Evolutionary conservation across 2,797 vertebrate genomes (phyloP).

Genomic region (Myotis myotis): DNA sequence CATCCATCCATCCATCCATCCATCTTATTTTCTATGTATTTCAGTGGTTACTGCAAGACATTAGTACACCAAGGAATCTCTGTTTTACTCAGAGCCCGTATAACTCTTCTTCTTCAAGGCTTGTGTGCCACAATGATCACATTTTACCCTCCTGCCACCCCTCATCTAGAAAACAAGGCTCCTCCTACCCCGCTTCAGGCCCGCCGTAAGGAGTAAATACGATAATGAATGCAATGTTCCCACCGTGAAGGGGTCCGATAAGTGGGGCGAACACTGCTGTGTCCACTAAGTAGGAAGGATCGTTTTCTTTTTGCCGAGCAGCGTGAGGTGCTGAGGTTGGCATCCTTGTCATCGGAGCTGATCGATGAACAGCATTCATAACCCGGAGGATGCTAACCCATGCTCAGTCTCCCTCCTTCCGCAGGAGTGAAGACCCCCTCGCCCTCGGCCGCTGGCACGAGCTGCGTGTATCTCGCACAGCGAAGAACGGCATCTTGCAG

Average conservation of each 20-base stretch:
- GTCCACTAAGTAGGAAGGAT: background rate
- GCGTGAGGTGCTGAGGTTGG: background rate
- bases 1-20: background rate
- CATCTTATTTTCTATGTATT: background rate
- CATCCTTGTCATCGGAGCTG: no score
- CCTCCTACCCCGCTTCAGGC: background rate
- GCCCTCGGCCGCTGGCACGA: constrained; percentile 93
- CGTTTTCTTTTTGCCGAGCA: background rate
- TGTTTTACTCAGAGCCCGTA: background rate
- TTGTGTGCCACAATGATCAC: background rate
- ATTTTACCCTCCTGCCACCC: background rate
- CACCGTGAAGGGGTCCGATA: background rate
- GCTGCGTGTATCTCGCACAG: constrained; percentile 93
- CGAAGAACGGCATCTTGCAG: constrained; percentile 95
- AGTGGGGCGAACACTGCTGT: background rate
- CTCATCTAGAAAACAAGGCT: background rate
- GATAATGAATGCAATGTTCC: background rate
- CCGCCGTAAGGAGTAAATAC: background rate
- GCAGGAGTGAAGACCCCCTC: constrained; percentile 92
- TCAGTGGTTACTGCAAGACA: background rate
- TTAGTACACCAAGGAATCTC: background rate
- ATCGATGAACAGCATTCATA: accelerated
- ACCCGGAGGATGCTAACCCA: background rate
- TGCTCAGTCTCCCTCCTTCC: background rate
- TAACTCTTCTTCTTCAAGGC: background rate